A percentile compares a stretch with the other conserved stretches of the same genome.
Evolutionary conservation across 2,797 vertebrate species (phyloP).

Genomic region (Pseudotriccus pelzelni): DNA sequence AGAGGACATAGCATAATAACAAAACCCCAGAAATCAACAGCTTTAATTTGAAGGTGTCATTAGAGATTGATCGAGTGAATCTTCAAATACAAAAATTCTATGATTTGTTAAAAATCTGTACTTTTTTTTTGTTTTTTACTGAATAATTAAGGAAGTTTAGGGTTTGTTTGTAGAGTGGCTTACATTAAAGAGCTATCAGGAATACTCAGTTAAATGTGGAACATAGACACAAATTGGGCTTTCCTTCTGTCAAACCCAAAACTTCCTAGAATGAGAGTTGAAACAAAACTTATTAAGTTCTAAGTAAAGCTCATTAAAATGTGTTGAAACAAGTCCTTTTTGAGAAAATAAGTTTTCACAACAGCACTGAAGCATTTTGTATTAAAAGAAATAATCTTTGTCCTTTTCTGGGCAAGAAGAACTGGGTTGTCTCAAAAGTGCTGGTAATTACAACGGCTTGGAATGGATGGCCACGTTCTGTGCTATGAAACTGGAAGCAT

Average conservation of each 20-base stretch:
- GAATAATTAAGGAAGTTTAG: not conserved
- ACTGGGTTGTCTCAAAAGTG: not conserved
- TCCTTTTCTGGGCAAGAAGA: slow-evolving; percentile 30
- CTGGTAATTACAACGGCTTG: not conserved
- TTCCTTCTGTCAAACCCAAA: not conserved
- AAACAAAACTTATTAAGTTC: not conserved
- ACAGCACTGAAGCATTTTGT: not conserved
- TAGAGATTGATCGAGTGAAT: not conserved
- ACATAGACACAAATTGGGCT: not conserved
- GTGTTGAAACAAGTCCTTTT: slow-evolving; percentile 12
- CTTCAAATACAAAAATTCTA: not conserved
- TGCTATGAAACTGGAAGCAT: not conserved
- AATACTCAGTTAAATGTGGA: not conserved
- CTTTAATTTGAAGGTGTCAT: not conserved
- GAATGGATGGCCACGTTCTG: not conserved
- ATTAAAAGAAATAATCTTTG: not conserved
- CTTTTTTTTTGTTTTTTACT: not conserved
- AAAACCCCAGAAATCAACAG: not conserved
- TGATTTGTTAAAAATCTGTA: not conserved
- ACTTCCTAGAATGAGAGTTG: not conserved
- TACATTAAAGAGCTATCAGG: not conserved
- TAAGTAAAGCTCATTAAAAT: not conserved
- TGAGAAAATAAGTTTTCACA: not conserved
- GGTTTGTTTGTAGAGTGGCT: not conserved
- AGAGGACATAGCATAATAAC: not conserved